Evolutionary conservation across 1,140 invertebrate genomes (phyloP).

Genomic region (Oncopeltus fasciatus): DNA sequence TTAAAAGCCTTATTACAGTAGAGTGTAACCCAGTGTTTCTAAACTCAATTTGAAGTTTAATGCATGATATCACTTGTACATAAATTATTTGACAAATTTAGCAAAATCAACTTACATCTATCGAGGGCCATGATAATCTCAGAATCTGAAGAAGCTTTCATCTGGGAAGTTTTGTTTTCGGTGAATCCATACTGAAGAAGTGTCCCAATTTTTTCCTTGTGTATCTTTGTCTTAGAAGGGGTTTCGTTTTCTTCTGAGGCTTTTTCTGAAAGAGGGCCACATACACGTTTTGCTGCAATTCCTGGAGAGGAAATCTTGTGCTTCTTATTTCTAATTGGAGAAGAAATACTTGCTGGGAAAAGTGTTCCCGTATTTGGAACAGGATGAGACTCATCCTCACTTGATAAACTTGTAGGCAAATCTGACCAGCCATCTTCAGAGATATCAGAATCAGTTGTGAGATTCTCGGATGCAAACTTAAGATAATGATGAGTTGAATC

Average conservation of each 20-base stretch:
- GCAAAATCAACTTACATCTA: conserved; percentile 14
- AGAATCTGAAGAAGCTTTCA: conserved; percentile 33
- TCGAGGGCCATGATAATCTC: conserved; percentile 25
- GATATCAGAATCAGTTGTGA: conserved; percentile 39
- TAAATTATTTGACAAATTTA: no score
- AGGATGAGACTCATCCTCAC: conserved; percentile 26
- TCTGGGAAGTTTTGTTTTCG: conserved; percentile 25
- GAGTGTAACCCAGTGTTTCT: no score
- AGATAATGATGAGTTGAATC: conserved; percentile 31
- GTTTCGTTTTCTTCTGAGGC: background rate
- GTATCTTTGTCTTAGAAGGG: no score
- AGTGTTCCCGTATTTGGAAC: conserved; percentile 26
- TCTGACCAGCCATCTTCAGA: conserved; percentile 55
- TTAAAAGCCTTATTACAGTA: no score
- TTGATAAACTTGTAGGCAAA: conserved; percentile 28
- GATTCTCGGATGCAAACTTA: conserved; percentile 14
- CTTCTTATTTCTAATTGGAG: background rate
- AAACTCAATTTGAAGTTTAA: no score
- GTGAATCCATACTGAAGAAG: conserved; percentile 25
- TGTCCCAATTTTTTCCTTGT: conserved; percentile 18
- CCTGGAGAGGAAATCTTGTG: background rate
- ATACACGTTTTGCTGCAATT: background rate
- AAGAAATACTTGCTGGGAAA: conserved; percentile 20
- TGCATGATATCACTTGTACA: no score
- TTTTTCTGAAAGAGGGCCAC: background rate